These are phyloP conservation scores for Anabas testudineus DNA, from an alignment of 2,797 vertebrate species.

Conservation along the genomic window DNA sequence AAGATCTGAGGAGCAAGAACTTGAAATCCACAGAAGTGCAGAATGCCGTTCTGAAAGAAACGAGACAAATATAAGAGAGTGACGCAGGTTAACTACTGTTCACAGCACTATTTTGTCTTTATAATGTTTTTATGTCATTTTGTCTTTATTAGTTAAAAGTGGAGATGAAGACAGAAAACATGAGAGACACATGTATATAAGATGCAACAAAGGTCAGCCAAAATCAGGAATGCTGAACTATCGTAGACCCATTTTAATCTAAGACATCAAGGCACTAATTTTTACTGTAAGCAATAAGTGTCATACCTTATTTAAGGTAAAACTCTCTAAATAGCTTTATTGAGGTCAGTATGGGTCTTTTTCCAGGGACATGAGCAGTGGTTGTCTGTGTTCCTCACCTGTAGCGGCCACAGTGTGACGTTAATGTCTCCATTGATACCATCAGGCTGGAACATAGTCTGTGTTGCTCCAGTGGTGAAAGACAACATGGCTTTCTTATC, in stretches of 20 bases:
- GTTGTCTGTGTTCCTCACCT: constrained; percentile 79
- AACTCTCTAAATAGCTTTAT: too few relatives aligned
- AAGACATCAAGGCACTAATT: too few relatives aligned
- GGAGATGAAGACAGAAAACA: neutral
- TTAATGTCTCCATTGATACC: constrained; percentile 87
- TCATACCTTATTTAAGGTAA: too few relatives aligned
- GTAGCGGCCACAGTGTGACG: constrained; percentile 90
- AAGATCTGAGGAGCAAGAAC: constrained; percentile 91
- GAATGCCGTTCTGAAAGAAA: constrained; percentile 84
- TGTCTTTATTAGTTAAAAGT: neutral
- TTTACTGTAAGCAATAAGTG: too few relatives aligned
- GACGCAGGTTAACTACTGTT: neutral
- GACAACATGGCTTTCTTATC: constrained; percentile 90
- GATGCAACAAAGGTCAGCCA: neutral
- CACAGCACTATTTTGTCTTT: too few relatives aligned
- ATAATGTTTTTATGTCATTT: neutral
- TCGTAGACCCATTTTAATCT: too few relatives aligned
- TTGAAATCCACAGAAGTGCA: constrained; percentile 91
- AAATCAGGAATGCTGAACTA: too few relatives aligned
- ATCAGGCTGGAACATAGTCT: constrained; percentile 80
- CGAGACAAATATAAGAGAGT: neutral
- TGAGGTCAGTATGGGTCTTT: neutral
- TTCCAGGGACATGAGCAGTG: neutral
- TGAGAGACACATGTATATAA: neutral
- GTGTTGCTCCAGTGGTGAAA: constrained; percentile 86